Conservation (phyloP, 1,140 invertebrate genomes). For the Bombyx mandarina region DNA sequence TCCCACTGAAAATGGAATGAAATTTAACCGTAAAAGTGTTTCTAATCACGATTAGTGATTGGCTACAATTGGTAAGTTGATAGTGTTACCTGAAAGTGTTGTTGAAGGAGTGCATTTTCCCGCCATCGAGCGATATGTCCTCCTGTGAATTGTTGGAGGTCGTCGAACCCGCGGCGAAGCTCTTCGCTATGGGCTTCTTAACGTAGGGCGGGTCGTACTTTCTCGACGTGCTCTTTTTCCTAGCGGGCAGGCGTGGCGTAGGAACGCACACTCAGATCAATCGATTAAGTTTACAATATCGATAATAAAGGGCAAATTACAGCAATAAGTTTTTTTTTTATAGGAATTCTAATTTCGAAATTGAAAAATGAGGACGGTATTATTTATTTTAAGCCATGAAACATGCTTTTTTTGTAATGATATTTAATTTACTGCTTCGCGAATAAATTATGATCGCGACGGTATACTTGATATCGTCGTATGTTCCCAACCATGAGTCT, state of each 20-base stretch:
- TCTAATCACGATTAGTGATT: no score
- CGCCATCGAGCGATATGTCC: slow-evolving; percentile 81
- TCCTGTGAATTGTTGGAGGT: slow-evolving; percentile 80
- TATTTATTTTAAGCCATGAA: no score
- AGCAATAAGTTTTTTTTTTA: background rate
- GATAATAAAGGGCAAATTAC: slow-evolving; percentile 9
- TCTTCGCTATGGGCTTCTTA: slow-evolving; percentile 85
- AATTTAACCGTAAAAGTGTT: no score
- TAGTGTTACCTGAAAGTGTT: slow-evolving; percentile 83
- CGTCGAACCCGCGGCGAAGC: slow-evolving; percentile 74
- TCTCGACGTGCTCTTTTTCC: slow-evolving; percentile 89
- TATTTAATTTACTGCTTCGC: no score
- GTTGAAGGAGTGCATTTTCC: slow-evolving; percentile 85
- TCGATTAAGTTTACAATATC: slow-evolving; percentile 62
- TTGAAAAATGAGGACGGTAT: slow-evolving; percentile 1
- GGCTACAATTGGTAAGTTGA: no score
- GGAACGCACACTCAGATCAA: slow-evolving; percentile 70
- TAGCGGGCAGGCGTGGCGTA: slow-evolving; percentile 65
- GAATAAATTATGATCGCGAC: no score
- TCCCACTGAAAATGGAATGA: no score
- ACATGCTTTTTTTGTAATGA: no score
- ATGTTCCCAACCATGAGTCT: no score
- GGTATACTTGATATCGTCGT: no score
- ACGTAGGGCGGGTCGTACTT: slow-evolving; percentile 89
- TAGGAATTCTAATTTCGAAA: background rate